A percentile compares a stretch with the other conserved stretches of the same genome.
Conservation (phyloP, 2,888 invertebrate species). For the Rhopalosiphum nymphaeae region DNA sequence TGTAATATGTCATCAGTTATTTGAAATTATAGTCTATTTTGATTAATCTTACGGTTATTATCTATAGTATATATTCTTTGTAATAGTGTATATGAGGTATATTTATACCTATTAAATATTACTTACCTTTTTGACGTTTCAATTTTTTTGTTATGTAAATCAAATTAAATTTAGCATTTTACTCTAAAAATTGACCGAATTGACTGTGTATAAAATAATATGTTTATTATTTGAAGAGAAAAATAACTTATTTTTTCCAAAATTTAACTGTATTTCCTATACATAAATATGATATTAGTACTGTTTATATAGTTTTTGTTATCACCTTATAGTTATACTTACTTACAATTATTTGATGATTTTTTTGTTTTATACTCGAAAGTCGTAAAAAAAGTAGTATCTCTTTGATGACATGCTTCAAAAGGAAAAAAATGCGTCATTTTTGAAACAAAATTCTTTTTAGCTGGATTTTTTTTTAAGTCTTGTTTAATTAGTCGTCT, state of each 20-base stretch:
- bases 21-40: not conserved
- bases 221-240: not conserved
- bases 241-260: not conserved
- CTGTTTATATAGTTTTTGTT: not conserved
- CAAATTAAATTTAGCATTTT: not conserved
- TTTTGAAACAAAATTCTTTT: constrained; percentile 21
- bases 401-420: not conserved
- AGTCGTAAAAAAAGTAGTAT: not conserved
- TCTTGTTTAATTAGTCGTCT: not conserved
- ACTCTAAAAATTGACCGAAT: not conserved
- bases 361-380: not conserved
- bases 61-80: not conserved
- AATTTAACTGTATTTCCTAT: not conserved
- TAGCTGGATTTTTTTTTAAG: not conserved
- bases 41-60: not conserved
- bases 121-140: not conserved
- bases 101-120: not conserved
- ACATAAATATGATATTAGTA: not conserved
- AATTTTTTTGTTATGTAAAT: not conserved
- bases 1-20: not conserved
- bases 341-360: not conserved
- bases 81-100: too few species aligned
- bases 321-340: not conserved
- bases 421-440: not conserved
- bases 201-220: not conserved